These are phyloP conservation scores for Clitarchus hookeri DNA, from an alignment of 2,888 invertebrate genomes.

Conservation along the genomic window DNA sequence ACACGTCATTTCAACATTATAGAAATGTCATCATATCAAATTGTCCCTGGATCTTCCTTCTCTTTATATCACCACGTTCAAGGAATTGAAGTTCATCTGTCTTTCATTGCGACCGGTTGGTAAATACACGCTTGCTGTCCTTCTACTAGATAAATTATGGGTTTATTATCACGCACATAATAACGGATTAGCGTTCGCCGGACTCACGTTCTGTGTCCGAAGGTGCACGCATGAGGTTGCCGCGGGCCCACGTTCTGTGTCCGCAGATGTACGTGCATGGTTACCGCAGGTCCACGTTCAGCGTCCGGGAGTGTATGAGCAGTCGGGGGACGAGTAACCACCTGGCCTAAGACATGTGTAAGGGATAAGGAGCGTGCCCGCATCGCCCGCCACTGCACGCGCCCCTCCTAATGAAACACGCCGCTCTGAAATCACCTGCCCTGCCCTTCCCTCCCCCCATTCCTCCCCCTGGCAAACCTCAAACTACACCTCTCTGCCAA, in stretches of 20 bases:
- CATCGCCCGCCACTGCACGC: neutral
- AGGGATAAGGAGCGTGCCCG: conserved; percentile 11
- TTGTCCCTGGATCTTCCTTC: too few species aligned
- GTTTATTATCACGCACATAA: too few species aligned
- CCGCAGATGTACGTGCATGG: neutral
- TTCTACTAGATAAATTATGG: too few species aligned
- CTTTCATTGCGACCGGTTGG: too few species aligned
- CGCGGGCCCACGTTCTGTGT: neutral
- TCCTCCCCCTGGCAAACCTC: too few species aligned
- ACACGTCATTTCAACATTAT: too few species aligned
- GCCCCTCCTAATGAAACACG: conserved; percentile 7
- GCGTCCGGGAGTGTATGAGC: neutral
- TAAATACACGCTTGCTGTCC: too few species aligned
- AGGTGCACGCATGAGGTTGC: neutral
- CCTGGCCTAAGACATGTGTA: conserved; percentile 6
- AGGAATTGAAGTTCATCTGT: too few species aligned
- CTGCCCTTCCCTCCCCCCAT: neutral
- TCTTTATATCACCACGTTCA: too few species aligned
- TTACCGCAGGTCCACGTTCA: neutral
- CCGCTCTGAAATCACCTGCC: conserved; percentile 14
- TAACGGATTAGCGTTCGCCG: too few species aligned
- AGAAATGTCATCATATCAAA: too few species aligned
- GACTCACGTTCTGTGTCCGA: neutral
- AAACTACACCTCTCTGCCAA: neutral
- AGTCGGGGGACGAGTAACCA: neutral